Evolutionary conservation across 2,797 vertebrate species (phyloP), one percentile per base, ranked within the genome.

Genomic region (Loriculus beryllinus): DNA sequence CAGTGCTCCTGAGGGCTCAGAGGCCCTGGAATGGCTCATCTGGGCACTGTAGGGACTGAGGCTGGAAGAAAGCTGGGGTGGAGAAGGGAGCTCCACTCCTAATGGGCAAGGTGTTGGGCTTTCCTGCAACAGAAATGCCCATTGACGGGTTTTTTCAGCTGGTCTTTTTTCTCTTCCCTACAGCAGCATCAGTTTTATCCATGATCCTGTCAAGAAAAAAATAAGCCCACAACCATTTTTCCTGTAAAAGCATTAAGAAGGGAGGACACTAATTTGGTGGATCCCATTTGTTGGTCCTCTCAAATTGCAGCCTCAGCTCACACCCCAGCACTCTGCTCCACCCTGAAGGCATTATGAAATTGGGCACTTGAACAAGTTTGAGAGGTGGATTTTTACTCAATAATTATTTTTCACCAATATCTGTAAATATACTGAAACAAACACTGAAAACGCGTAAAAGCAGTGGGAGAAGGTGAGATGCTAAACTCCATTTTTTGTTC

Each of bases 1-100:
- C 0, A 2, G 45, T 74, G 63, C 33, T 93, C 21, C 60, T 56
- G n/a, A 9, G 26, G 6, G 0, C 8, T 52, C n/a, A 0, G 2
- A 14, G 42, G 17, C 6, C 29, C 29, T 12, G 4, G 13, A 9
- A 2, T 10, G 17, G 13, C 28, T 64, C 17, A 77, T 16, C 40
- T 14, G 8, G n/a, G 28, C 43, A 10, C n/a, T 70, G 3, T 10
- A 3, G 10, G 33, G 26, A 71, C 40, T 2, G 0, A 80, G 48
- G 19, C 31, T 81, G 43, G 23, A 56, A 29, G 48, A 68, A 79
- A 90, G 12, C 23, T 82, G 37, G 31, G 39, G 15, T 71, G 57
- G 21, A 74, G 14, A 33, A 39, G 0, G 2, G 52, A 86, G 6
- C 21, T 76, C 26, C 7, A 3, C 20, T 71, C 26, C 23, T 21